Percentiles rank a stretch among this genome's conserved stretches.
Conservation (phyloP, 2,113 vertebrate genomes). For the Lucifuga dentata region DNA sequence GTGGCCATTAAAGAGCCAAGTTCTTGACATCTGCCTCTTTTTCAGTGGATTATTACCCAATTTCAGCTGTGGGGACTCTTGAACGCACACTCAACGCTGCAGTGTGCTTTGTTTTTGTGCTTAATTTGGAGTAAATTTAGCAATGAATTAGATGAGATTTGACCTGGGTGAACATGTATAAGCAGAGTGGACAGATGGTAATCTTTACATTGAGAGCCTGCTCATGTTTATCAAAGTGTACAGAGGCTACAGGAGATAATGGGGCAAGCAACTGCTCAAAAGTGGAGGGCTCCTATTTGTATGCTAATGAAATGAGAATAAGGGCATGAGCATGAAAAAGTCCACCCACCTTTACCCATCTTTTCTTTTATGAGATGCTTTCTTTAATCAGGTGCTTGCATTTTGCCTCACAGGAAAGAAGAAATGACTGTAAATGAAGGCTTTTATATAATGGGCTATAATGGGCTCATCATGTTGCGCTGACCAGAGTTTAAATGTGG, state of each 20-base stretch:
- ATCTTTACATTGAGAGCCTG: slow-evolving; percentile 56
- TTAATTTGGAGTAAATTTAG: slow-evolving; percentile 59
- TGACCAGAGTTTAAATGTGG: slow-evolving; percentile 27
- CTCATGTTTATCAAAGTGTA: slow-evolving; percentile 58
- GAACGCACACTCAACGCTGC: slow-evolving; percentile 13
- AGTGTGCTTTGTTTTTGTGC: slow-evolving; percentile 2
- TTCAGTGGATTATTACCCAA: slow-evolving; percentile 2
- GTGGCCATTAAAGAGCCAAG: slow-evolving; percentile 10
- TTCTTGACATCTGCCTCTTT: slow-evolving; percentile 38
- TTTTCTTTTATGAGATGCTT: slow-evolving; percentile 29
- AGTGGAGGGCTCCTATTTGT: slow-evolving; percentile 67
- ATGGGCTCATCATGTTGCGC: slow-evolving; percentile 3
- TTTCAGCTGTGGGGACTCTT: slow-evolving; percentile 19
- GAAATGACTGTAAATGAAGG: slow-evolving; percentile 17
- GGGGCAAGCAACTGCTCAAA: slow-evolving; percentile 39
- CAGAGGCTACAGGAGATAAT: slow-evolving; percentile 55
- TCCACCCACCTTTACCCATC: slow-evolving; percentile 7
- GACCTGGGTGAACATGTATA: slow-evolving; percentile 44
- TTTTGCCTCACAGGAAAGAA: slow-evolving; percentile 11
- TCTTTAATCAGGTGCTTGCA: slow-evolving; percentile 5
- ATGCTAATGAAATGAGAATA: slow-evolving; percentile 67
- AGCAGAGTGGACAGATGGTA: slow-evolving; percentile 67
- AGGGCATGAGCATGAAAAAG: slow-evolving; percentile 58
- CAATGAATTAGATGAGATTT: slow-evolving; percentile 57
- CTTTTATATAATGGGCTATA: slow-evolving; percentile 34